Percentiles rank a stretch among this genome's conserved stretches.
Evolutionary conservation across 2,113 vertebrate genomes (phyloP).

Genomic region (Ceyx melanurus): DNA sequence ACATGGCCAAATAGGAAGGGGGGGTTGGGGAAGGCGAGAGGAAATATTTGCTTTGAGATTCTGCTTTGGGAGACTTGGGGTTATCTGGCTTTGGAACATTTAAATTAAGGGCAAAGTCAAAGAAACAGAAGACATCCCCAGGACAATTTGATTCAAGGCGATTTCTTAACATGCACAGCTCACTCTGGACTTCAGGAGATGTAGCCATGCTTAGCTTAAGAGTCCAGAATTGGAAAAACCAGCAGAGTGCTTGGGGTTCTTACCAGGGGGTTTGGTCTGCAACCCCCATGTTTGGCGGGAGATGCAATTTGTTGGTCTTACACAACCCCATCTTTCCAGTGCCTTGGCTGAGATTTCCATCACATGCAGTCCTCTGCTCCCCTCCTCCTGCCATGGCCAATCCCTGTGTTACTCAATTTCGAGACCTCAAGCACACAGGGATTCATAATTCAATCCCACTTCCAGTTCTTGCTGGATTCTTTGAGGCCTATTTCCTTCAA

Average conservation of each 20-base stretch:
- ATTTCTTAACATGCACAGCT: neutral
- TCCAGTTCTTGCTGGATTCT: neutral
- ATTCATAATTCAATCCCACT: neutral
- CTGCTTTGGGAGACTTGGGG: neutral
- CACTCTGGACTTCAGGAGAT: neutral
- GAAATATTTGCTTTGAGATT: slow-evolving; percentile 20
- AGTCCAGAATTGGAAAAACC: neutral
- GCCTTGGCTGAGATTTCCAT: neutral
- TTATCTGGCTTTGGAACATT: neutral
- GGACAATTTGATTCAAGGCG: neutral
- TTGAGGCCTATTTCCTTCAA: neutral
- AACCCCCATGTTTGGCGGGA: neutral
- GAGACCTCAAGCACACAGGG: neutral
- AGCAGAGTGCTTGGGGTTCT: neutral
- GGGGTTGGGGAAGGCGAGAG: neutral
- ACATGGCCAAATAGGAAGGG: neutral
- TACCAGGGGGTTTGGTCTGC: neutral
- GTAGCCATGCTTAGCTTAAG: neutral
- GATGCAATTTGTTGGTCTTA: neutral
- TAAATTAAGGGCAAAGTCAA: slow-evolving; percentile 18
- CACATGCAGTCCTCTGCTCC: neutral
- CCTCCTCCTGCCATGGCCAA: neutral
- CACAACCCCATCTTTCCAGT: neutral
- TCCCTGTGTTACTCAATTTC: neutral
- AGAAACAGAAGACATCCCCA: neutral